Conservation (phyloP, 2,113 vertebrate species). For the Tupaia tana region DNA sequence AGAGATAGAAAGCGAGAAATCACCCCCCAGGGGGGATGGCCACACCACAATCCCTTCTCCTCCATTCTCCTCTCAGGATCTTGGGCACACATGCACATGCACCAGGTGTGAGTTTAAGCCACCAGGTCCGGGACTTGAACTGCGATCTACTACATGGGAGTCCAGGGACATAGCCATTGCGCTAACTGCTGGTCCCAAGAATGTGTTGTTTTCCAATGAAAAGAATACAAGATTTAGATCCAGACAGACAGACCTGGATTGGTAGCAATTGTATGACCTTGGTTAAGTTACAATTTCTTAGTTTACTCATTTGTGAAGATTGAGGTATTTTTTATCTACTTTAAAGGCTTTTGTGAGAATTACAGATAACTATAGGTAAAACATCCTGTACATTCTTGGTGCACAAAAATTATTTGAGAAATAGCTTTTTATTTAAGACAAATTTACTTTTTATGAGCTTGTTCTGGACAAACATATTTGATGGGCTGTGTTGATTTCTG, state of each 20-base stretch:
- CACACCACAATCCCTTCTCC: too few relatives aligned
- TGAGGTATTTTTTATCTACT: neutral
- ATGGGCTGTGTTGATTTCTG: slow-evolving; percentile 29
- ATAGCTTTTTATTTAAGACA: slow-evolving; percentile 40
- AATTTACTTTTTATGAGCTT: slow-evolving; percentile 11
- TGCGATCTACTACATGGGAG: too few relatives aligned
- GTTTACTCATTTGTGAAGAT: slow-evolving; percentile 33
- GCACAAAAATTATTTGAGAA: neutral
- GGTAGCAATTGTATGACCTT: slow-evolving; percentile 10
- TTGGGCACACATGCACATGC: too few relatives aligned
- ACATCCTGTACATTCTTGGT: neutral
- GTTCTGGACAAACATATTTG: slow-evolving; percentile 10
- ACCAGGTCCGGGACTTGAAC: too few relatives aligned
- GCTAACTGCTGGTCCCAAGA: neutral
- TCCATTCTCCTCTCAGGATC: too few relatives aligned
- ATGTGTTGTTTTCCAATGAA: neutral
- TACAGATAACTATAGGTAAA: neutral
- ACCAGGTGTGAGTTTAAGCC: too few relatives aligned
- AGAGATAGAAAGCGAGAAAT: too few relatives aligned
- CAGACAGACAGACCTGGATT: neutral
- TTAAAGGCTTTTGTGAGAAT: slow-evolving; percentile 40
- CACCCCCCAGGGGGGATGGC: too few relatives aligned
- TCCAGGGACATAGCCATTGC: too few relatives aligned
- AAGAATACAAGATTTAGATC: neutral
- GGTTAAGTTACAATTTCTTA: slow-evolving; percentile 42